Base-by-base conservation (phyloP, 1,140 invertebrate genomes). In the Pseudomyrmex sp. region DNA sequence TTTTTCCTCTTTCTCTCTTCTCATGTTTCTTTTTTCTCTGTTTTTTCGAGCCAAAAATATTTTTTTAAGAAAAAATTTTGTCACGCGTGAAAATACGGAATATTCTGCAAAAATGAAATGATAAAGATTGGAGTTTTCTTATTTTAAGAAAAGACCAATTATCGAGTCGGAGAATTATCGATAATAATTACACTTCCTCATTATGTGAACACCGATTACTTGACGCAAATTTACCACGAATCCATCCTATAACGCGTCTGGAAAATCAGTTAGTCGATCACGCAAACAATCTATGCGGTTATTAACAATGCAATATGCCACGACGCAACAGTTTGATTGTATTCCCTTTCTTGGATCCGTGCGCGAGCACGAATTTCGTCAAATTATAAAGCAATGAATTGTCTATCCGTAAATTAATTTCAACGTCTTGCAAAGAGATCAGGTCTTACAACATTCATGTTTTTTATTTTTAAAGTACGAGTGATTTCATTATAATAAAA, bases 191-290 rank as follows among this genome's bases (percentile, higher is more conserved):
- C 18, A 68, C 44, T 77, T 18, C 20, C 35, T 35, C 35, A 7
- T 35, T 35, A 35, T 35, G 35, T 15, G 8, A 13, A 59, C 20
- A 4, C 10, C 2, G 23, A 58, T 80, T 80, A 73, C 26, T 26
- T 46, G 18, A 48, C 26, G 2, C 13, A 15, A 23, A 7, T 48
- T 80, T 48, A 12, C 54, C 56, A n/a, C 20, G 20, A 12, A 23
- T 48, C 56, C 12, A 26, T 50, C 23, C 35, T 35, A 18, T 63
- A 66, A 59, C 46, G 52, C 56, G 62, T 80, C 68, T 35, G 50
- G 85, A 72, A 62, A 88, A 85, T 85, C 66, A 79, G 73, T 85
- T 88, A 88, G 46, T 26, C 83, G 76, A 82, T 82, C 83, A 73
- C 26, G 2, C 1, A 52, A 26, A 65, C 83, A 85, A 87, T 85